A percentile compares a stretch with the other conserved stretches of the same genome.
These are phyloP conservation scores for Sinohyriopsis cumingii DNA, from an alignment of 2,888 invertebrate genomes.

Conservation along the genomic window DNA sequence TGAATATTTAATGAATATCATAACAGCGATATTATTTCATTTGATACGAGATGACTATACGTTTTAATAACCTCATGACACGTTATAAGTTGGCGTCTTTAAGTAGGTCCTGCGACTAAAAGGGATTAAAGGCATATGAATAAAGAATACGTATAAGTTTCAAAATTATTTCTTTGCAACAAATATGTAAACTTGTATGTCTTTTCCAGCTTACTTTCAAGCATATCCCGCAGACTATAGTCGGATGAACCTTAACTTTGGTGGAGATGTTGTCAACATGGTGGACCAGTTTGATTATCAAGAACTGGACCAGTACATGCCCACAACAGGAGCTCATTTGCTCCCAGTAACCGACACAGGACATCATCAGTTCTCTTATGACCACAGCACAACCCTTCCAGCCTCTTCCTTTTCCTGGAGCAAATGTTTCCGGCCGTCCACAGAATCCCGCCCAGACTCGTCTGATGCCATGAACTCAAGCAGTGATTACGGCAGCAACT, in stretches of 20 bases:
- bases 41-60: too few species aligned
- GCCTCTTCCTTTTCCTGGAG: slow-evolving; percentile 49
- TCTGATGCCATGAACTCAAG: slow-evolving; percentile 39
- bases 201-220: slow-evolving; percentile 48
- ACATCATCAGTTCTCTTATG: slow-evolving; percentile 43
- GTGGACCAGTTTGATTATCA: slow-evolving; percentile 70
- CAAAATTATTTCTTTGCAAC: too few species aligned
- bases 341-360: slow-evolving; percentile 30
- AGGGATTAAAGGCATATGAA: too few species aligned
- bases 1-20: too few species aligned
- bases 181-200: neutral
- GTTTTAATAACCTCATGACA: too few species aligned
- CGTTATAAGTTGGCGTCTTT: too few species aligned
- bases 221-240: slow-evolving; percentile 72
- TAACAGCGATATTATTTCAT: too few species aligned
- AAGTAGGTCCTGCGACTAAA: too few species aligned
- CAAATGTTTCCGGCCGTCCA: slow-evolving; percentile 45
- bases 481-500: slow-evolving; percentile 28
- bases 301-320: slow-evolving; percentile 88
- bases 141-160: too few species aligned
- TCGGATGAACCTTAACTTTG: slow-evolving; percentile 69
- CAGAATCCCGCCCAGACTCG: slow-evolving; percentile 50
- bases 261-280: slow-evolving; percentile 62
- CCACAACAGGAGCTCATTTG: slow-evolving; percentile 37
- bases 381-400: slow-evolving; percentile 36